Percentiles rank a stretch among this genome's conserved stretches.
Conservation (phyloP, 2,113 vertebrate genomes). For the Agapornis roseicollis region DNA sequence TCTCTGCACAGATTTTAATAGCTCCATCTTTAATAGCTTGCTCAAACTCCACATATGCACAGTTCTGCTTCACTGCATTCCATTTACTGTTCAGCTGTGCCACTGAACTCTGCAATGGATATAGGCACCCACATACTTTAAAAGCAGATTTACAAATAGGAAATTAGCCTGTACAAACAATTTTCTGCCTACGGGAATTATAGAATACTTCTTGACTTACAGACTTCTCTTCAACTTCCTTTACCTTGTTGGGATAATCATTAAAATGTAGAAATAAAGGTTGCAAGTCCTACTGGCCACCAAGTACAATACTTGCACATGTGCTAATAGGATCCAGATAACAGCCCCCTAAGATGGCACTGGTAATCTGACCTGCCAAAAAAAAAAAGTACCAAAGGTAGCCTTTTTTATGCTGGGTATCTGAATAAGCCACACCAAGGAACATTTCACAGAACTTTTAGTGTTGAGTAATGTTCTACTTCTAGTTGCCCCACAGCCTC, state of each 20-base stretch:
- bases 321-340: background rate
- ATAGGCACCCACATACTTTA: background rate
- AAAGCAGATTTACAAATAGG: background rate
- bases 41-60: background rate
- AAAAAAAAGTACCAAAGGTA: background rate
- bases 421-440: background rate
- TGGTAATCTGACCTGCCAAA: background rate
- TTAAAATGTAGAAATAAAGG: background rate
- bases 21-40: slow-evolving; percentile 13
- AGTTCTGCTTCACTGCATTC: slow-evolving; percentile 2
- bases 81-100: background rate
- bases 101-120: background rate
- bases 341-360: background rate
- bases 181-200: background rate
- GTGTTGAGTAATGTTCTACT: background rate
- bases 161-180: background rate
- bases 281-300: background rate
- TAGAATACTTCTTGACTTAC: background rate
- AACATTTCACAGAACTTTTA: fast-evolving
- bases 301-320: background rate
- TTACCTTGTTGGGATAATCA: background rate
- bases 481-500: background rate
- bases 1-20: background rate
- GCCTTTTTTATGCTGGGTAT: background rate
- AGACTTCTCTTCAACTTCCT: background rate